These are phyloP conservation scores for Myotis findleyi DNA, from an alignment of 2,797 vertebrate species.

Conservation along the genomic window DNA sequence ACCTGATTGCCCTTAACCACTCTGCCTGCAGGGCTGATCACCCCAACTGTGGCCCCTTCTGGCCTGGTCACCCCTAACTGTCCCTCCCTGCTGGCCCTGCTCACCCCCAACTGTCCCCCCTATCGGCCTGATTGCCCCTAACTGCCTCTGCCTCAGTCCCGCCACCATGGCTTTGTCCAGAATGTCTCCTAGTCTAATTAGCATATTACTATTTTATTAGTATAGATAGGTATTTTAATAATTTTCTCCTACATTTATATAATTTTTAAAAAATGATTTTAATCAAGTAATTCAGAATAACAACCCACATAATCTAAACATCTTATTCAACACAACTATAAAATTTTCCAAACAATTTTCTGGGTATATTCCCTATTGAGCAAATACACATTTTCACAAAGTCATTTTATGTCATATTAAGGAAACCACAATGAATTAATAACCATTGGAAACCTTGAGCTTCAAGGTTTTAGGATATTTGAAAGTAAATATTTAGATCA, in stretches of 20 bases:
- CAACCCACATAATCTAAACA: not conserved
- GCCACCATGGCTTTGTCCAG: too few species aligned
- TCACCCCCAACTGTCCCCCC: too few species aligned
- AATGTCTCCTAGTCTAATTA: too few species aligned
- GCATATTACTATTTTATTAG: too few species aligned
- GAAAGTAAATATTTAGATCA: not conserved
- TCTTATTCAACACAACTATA: not conserved
- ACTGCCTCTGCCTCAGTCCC: too few species aligned
- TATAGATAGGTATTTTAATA: not conserved
- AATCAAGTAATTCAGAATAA: not conserved
- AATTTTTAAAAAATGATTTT: not conserved
- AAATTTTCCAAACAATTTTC: not conserved
- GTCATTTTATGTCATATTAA: not conserved
- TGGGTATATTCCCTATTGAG: not conserved
- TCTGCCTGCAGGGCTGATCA: too few species aligned
- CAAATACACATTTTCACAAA: not conserved
- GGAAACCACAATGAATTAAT: not conserved
- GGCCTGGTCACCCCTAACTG: too few species aligned
- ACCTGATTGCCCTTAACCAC: too few species aligned
- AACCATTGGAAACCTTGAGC: not conserved
- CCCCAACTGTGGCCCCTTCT: too few species aligned
- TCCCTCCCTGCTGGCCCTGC: accelerated
- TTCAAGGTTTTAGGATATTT: not conserved
- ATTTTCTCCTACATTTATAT: not conserved
- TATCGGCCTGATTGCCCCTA: accelerated